Evolutionary conservation across 2,113 vertebrate species (phyloP), one percentile per base, ranked within the genome.

Genomic region (Hyperoodon ampullatus): DNA sequence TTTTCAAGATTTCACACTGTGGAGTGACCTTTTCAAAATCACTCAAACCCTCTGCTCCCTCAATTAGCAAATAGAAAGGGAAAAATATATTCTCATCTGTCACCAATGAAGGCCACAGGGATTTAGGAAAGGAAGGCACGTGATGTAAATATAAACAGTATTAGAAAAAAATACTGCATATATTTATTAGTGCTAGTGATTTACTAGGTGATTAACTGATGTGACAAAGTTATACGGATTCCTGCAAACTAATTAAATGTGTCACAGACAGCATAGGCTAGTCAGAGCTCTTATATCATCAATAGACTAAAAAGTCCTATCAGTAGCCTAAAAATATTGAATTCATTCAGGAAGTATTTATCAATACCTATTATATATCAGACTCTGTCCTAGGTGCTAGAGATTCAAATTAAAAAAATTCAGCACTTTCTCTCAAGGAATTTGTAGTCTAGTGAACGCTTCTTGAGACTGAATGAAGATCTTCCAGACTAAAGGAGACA

Each of bases 311-410:
- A 87, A 87, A 42, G 65, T 71, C 23, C 15, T 74, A 66, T 82
- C 58, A 77, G 44, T 85, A 85, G n/a, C n/a, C 47, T 93, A 93
- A 82, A 94, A 95, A 77, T 75, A 83, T 14, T 77, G 12, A 82
- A 86, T 89, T 85, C 42, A 93, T 63, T 94, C 47, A 78, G 65
- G 35, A 95, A 96, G 15, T 84, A 86, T 77, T 97, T 93, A 83
- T 33, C 35, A 84, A 90, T 23, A 42, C 33, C 16, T 65, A 74
- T 90, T 77, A 68, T 39, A 82, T 39, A 50, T 71, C 65, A 89
- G 19, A 24, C 50, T 90, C 35, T 80, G 21, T 72, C 24, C 30
- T 53, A 65, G 68, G 24, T 85, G 2, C 26, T 94, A n/a, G 63
- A 60, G 6, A 70, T n/a, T 71, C 2, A 84, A 6, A 26, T 35